phyloP scores from a whole-genome alignment of 1,140 invertebrate genomes.

The Schlechtendalia chinensis region DNA sequence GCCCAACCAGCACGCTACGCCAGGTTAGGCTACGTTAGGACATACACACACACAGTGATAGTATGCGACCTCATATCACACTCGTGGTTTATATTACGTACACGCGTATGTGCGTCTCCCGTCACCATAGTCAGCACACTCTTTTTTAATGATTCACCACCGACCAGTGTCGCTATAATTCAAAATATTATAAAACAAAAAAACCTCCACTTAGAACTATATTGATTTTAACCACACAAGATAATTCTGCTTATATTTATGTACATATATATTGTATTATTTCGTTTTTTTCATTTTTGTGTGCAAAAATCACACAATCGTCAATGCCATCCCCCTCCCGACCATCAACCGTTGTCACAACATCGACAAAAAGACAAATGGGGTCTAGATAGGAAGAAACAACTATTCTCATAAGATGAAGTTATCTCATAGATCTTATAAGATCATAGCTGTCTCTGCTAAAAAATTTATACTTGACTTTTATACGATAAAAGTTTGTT shows the following conservation, averaged over 20 bases:
- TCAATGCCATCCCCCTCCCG: neutral
- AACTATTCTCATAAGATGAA: neutral
- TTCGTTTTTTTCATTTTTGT: neutral
- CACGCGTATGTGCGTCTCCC: too few species aligned
- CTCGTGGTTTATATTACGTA: too few species aligned
- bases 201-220: neutral
- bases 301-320: neutral
- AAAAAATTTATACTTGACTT: constrained; percentile 13
- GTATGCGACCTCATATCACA: too few species aligned
- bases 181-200: neutral
- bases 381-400: neutral
- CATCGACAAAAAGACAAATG: neutral
- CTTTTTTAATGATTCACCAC: constrained; percentile 21
- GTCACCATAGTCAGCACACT: neutral
- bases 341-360: neutral
- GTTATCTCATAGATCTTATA: too few species aligned
- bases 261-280: neutral
- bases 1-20: neutral
- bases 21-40: neutral
- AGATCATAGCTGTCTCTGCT: neutral
- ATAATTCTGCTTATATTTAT: neutral
- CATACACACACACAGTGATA: neutral
- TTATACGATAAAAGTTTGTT: neutral
- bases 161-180: constrained; percentile 7
- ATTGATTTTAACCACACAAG: neutral